phyloP scores from a whole-genome alignment of 2,113 vertebrate species.

The Pelodiscus sinensis region DNA sequence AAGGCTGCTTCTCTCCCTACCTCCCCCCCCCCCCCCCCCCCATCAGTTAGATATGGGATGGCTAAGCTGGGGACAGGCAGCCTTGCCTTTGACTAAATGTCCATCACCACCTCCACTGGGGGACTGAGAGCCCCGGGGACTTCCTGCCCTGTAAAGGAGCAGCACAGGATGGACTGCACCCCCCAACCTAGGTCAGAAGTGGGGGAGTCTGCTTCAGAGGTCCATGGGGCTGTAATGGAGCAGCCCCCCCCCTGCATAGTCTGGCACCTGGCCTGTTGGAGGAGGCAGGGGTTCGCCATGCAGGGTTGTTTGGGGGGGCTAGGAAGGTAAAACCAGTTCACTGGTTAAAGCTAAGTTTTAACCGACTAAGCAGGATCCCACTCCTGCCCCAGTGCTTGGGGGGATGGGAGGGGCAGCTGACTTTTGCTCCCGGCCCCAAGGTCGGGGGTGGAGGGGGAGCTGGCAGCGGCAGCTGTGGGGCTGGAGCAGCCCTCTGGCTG shows the following conservation, averaged over 20 bases:
- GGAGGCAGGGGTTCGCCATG: neutral
- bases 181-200: neutral
- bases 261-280: neutral
- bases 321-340: no score
- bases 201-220: neutral
- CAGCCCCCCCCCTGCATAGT: neutral
- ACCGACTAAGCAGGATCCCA: no score
- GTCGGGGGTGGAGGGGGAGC: no score
- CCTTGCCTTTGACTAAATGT: neutral
- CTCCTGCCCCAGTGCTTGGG: no score
- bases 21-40: neutral
- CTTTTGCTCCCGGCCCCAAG: no score
- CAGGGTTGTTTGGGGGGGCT: neutral
- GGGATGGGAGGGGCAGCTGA: no score
- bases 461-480: no score
- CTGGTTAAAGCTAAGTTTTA: no score
- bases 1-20: no score
- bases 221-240: neutral
- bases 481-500: no score
- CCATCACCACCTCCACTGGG: neutral
- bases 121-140: neutral
- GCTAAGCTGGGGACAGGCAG: neutral
- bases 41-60: neutral
- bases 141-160: neutral
- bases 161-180: constrained; percentile 26